Percentiles rank a stretch among this genome's conserved stretches.
Evolutionary conservation across 2,113 vertebrate genomes (phyloP).

Genomic region (Callocephalon fimbriatum): DNA sequence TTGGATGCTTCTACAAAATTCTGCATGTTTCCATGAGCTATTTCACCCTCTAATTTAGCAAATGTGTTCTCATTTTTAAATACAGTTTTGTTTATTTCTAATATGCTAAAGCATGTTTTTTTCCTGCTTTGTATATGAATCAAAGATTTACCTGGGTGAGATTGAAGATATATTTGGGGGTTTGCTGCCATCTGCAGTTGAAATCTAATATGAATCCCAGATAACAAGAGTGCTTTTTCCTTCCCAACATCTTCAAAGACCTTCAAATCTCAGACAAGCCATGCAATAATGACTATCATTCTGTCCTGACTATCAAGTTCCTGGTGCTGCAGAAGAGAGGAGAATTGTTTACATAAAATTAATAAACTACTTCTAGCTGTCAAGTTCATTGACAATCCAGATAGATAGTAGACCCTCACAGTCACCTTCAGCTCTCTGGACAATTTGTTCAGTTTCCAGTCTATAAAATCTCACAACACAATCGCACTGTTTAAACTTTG

Average conservation of each 20-base stretch:
- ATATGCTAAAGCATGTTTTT: not conserved
- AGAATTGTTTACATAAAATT: not conserved
- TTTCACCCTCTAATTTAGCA: not conserved
- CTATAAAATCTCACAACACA: not conserved
- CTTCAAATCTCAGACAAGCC: not conserved
- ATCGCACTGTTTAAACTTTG: not conserved
- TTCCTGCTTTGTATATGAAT: not conserved
- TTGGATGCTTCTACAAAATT: constrained; percentile 20
- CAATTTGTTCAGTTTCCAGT: not conserved
- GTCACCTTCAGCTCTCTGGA: not conserved
- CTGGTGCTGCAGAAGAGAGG: not conserved
- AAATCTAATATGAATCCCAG: constrained; percentile 17
- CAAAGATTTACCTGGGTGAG: not conserved
- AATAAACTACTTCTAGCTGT: not conserved
- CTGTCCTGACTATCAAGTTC: not conserved
- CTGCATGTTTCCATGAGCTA: not conserved
- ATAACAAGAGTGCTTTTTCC: not conserved
- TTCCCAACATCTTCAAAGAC: not conserved
- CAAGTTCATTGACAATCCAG: not conserved
- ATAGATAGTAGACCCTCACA: not conserved
- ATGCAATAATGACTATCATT: not conserved
- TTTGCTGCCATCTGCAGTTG: constrained; percentile 81
- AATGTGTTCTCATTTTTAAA: not conserved
- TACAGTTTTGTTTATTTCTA: not conserved
- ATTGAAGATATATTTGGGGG: constrained; percentile 20